phyloP scores from a whole-genome alignment of 2,797 vertebrate species.

The Micropoecilia bifurca region DNA sequence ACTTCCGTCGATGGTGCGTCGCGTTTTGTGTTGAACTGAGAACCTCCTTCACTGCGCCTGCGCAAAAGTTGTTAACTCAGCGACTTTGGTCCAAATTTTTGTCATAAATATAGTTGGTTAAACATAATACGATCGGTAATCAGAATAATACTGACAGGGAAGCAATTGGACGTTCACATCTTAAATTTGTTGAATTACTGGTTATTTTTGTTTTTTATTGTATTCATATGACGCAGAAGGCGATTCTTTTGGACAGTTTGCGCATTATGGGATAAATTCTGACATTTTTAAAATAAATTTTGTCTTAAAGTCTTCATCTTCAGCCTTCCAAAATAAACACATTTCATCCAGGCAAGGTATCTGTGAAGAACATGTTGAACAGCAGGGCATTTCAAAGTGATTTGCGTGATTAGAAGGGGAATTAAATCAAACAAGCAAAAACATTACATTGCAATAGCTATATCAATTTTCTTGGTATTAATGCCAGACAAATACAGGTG shows the following conservation, averaged over 20 bases:
- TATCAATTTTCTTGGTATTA: not conserved
- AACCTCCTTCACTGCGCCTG: conserved; percentile 24
- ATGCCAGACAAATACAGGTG: not conserved
- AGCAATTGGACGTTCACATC: not conserved
- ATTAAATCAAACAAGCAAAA: not conserved
- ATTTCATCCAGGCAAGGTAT: not conserved
- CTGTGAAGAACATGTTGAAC: not conserved
- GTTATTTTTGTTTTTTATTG: not conserved
- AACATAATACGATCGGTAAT: not conserved
- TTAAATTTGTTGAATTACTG: not conserved
- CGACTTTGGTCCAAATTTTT: not conserved
- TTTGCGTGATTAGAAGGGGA: not conserved
- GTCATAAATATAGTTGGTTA: not conserved
- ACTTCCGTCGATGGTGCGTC: not conserved
- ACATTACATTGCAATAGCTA: not conserved
- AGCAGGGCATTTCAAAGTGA: not conserved
- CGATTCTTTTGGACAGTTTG: not conserved
- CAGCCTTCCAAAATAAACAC: not conserved
- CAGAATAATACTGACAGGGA: not conserved
- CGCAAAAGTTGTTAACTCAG: not conserved
- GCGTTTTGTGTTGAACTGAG: not conserved
- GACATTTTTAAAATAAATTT: not conserved
- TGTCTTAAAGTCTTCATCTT: not conserved
- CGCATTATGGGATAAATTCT: not conserved
- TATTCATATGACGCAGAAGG: not conserved